Evolutionary conservation across 1,140 invertebrate genomes (phyloP), one percentile per base, ranked within the genome.

Genomic region (Chironomus striatipennis): DNA sequence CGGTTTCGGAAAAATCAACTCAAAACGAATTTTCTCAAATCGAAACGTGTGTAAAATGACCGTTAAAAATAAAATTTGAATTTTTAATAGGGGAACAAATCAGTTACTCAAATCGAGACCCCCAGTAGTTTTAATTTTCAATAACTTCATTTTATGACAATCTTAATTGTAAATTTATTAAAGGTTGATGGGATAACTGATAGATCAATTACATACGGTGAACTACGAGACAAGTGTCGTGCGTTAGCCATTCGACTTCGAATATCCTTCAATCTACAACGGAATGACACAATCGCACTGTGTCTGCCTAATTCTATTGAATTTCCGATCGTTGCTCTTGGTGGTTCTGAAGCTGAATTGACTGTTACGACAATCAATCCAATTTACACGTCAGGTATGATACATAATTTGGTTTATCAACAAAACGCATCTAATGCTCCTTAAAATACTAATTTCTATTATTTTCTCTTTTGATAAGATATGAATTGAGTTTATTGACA

Each of bases 251-350:
- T 89, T 73, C 89, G 88, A 75, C 82, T 95, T 10, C 81, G 85
- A 74, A 88, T 85, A 67, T 86, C 86, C 75, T 86, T 91, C 12
- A 89, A 90, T 34, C 81, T 94, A 2, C 83, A 84, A 76, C 86
- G 88, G 64, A 89, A 90, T 0, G 91, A 95, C 77, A 85, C 89
- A 0, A 77, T 95, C 1, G 89, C 88, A 7, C 74, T 95, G 5
- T 85, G 92, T 75, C 77, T 92, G 74, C 88, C 90, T 2, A 96
- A 96, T 82, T 80, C 87, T n/a, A 92, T 93, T 0, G 93, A 96
- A 80, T 92, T 86, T 80, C 83, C 88, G 0, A 86, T 92, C 6
- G 85, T 87, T 2, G 79, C 88, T n/a, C 79, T 93, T 42, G 93
- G 91, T 1, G 85, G 86, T 70, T 78, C 91, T 2, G 86, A 89